Percentiles rank a stretch among this genome's conserved stretches.
Conservation (phyloP, 2,113 vertebrate species). For the Melozone crissalis region DNA sequence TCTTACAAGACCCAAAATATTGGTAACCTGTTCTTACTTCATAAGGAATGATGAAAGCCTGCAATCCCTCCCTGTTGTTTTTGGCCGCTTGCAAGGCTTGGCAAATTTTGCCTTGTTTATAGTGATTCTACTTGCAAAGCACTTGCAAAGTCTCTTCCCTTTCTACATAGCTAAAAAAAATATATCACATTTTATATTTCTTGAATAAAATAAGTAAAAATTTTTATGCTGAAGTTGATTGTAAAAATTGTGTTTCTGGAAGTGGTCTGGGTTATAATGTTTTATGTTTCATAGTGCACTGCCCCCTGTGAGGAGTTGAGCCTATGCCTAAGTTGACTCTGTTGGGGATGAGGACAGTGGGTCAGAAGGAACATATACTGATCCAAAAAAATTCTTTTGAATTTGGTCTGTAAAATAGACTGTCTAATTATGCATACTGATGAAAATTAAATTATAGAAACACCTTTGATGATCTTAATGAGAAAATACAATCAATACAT, state of each 20-base stretch:
- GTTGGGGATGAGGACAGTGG: not conserved
- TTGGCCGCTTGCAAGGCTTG: not conserved
- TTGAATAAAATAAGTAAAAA: not conserved
- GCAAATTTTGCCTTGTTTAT: not conserved
- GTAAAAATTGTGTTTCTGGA: not conserved
- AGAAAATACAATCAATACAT: not conserved
- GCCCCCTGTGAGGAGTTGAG: not conserved
- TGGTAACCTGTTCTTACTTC: not conserved
- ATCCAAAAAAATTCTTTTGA: not conserved
- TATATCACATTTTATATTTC: fast-evolving
- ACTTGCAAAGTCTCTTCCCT: not conserved
- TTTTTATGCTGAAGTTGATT: not conserved
- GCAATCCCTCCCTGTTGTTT: not conserved
- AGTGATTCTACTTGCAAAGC: not conserved
- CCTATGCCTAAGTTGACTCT: not conserved
- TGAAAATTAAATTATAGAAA: not conserved
- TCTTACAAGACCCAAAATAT: not conserved
- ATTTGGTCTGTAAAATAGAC: not conserved
- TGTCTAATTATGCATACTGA: not conserved
- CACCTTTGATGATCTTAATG: not conserved
- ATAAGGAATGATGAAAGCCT: not conserved
- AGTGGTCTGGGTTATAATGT: not conserved
- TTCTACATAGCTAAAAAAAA: not conserved
- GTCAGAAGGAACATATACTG: not conserved
- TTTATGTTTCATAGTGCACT: not conserved